Percentiles rank a stretch among this genome's conserved stretches.
Conservation (phyloP, 2,797 vertebrate genomes). For the Allenopithecus nigroviridis region DNA sequence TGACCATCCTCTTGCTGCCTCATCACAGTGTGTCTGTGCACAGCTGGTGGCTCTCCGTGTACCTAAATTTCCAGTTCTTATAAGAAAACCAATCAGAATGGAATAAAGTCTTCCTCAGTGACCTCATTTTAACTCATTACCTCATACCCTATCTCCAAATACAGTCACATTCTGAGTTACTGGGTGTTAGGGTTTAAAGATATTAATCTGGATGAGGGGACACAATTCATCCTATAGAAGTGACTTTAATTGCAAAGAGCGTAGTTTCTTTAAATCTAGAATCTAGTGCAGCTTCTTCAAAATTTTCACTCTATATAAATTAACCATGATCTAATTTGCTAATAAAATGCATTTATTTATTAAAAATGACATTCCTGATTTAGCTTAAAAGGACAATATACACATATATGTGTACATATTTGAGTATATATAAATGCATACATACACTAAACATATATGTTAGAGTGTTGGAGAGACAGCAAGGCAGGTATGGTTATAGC, state of each 20-base stretch:
- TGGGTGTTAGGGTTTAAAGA: background rate
- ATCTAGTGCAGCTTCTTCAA: background rate
- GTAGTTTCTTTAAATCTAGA: background rate
- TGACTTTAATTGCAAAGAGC: background rate
- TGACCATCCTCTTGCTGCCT: background rate
- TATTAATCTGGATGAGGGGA: background rate
- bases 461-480: background rate
- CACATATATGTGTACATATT: background rate
- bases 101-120: background rate
- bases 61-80: background rate
- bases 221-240: background rate
- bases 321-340: background rate
- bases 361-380: slow-evolving; percentile 6
- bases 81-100: background rate
- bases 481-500: background rate
- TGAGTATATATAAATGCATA: background rate
- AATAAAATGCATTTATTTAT: background rate
- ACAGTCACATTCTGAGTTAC: background rate
- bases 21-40: background rate
- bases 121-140: background rate
- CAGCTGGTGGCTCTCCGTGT: background rate
- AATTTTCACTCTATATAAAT: background rate
- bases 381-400: background rate
- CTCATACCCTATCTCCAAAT: background rate
- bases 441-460: background rate